Conservation (phyloP, 2,797 vertebrate species). For the Novumbra hubbsi region DNA sequence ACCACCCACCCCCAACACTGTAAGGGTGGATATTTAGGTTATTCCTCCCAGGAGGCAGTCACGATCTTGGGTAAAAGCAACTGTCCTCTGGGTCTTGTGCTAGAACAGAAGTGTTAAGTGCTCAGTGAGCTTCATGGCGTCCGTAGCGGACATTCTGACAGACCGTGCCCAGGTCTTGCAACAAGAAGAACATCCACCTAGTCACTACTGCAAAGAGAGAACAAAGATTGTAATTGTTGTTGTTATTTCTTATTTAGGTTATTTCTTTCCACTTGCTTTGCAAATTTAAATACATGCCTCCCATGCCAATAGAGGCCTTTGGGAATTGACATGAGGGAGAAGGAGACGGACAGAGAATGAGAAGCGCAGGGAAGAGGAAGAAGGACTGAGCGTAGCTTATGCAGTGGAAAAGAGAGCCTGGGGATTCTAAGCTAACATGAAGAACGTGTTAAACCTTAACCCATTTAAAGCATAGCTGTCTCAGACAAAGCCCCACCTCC, state of each 20-base stretch:
- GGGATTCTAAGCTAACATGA: slow-evolving; percentile 32
- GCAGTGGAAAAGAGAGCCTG: background rate
- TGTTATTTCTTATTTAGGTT: too few species aligned
- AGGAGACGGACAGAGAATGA: background rate
- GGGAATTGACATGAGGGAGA: too few species aligned
- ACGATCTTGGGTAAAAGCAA: background rate
- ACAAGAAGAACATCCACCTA: slow-evolving; percentile 1
- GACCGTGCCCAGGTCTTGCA: background rate
- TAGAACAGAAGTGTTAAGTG: background rate
- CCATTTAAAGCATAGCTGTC: slow-evolving; percentile 52
- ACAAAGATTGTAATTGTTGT: too few species aligned
- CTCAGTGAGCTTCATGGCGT: background rate
- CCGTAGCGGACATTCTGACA: background rate
- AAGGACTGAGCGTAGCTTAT: slow-evolving; percentile 3
- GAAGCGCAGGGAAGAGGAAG: background rate
- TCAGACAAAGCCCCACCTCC: slow-evolving; percentile 57
- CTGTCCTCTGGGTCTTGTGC: background rate
- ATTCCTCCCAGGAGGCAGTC: background rate
- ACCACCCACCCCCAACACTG: background rate
- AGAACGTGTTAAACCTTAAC: slow-evolving; percentile 47
- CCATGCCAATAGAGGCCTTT: too few species aligned
- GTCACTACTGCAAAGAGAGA: background rate
- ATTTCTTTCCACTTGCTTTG: too few species aligned
- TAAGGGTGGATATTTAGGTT: background rate
- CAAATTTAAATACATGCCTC: too few species aligned